Percentiles rank a stretch among this genome's conserved stretches.
Conservation (phyloP, 2,113 vertebrate genomes). For the Dipodomys stephensi region DNA sequence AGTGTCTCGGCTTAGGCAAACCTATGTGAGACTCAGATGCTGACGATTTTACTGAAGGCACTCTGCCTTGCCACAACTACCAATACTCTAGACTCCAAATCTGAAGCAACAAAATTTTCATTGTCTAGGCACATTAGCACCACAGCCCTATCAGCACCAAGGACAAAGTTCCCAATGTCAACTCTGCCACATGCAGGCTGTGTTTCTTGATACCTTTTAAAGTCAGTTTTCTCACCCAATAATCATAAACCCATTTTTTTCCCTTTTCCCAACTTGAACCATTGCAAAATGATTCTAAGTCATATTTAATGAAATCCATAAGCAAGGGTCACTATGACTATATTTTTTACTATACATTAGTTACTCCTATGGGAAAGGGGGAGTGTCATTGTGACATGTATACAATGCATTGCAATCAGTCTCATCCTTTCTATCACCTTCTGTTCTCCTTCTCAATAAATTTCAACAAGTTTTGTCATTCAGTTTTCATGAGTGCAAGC, state of each 20-base stretch:
- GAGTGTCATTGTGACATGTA: too few relatives aligned
- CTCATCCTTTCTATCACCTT: too few relatives aligned
- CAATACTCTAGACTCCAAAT: neutral
- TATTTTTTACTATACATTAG: too few relatives aligned
- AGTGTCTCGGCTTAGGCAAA: neutral
- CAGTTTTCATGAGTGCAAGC: too few relatives aligned
- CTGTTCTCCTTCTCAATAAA: too few relatives aligned
- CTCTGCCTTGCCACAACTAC: neutral
- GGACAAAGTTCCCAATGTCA: neutral
- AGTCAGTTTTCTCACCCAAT: neutral
- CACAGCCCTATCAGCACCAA: neutral
- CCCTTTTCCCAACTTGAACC: too few relatives aligned
- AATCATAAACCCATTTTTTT: neutral
- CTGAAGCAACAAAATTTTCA: neutral
- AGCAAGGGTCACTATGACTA: too few relatives aligned
- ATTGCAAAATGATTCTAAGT: too few relatives aligned
- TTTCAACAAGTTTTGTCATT: too few relatives aligned
- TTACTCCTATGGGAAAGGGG: too few relatives aligned
- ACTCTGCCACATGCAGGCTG: neutral
- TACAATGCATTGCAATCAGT: too few relatives aligned
- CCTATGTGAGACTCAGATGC: neutral
- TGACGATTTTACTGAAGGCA: neutral
- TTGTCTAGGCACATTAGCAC: neutral
- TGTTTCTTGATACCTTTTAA: neutral
- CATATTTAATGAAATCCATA: too few relatives aligned